phyloP scores from a whole-genome alignment of 2,797 vertebrate species.

The Uromys caudimaculatus region DNA sequence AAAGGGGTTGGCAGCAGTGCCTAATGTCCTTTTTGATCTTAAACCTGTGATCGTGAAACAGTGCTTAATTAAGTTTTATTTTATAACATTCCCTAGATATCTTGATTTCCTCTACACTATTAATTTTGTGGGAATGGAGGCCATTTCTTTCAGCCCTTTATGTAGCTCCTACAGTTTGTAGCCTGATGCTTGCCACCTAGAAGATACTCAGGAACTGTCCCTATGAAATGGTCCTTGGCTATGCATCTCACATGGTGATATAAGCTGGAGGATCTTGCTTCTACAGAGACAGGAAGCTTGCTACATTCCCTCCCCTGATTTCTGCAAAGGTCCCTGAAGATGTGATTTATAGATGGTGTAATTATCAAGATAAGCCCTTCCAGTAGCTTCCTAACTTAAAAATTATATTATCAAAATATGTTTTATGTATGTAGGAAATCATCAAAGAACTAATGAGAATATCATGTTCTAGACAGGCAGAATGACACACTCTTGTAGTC shows the following conservation, averaged over 20 bases:
- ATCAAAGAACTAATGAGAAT: background rate
- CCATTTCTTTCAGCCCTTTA: background rate
- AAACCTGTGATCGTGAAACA: slow-evolving; percentile 2
- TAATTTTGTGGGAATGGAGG: background rate
- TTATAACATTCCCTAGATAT: background rate
- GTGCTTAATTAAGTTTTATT: background rate
- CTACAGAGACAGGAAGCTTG: background rate
- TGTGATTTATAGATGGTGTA: background rate
- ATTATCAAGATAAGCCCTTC: slow-evolving; percentile 26
- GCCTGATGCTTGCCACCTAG: background rate
- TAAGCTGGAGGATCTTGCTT: background rate
- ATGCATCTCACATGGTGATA: background rate
- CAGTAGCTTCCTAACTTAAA: background rate
- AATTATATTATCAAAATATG: background rate
- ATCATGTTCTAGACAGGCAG: background rate
- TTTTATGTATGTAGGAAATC: background rate
- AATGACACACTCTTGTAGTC: background rate
- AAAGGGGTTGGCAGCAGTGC: background rate
- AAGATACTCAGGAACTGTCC: background rate
- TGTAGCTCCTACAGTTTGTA: background rate
- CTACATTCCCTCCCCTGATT: too few relatives aligned
- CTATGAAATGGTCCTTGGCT: background rate
- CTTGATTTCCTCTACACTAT: background rate
- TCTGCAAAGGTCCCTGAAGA: background rate
- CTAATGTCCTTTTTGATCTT: background rate